Evolutionary conservation across 1,140 invertebrate genomes (phyloP), one percentile per base, ranked within the genome.

Genomic region (Physella acuta): DNA sequence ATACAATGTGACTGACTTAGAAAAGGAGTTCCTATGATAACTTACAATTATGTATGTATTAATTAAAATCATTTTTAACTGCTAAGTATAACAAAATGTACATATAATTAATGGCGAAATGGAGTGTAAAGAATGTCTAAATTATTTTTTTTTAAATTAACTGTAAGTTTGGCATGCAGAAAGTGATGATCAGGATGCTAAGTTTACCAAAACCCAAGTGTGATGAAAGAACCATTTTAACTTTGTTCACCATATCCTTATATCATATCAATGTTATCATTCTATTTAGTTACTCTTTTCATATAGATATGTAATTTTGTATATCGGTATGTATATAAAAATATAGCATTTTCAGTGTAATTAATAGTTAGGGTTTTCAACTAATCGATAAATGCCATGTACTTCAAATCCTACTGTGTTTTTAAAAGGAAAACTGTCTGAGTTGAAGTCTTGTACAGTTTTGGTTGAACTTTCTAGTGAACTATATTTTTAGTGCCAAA

Each of bases 21-120:
- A 75, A 28, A 65, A 69, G 24, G 70, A 75, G 55, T 73, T 74
- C 64, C 37, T 71, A 24, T 55, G 49, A 24, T 63, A 60, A 66
- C 37, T 31, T 16, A 24, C 31, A 37, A 63, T 44, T 63, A 34
- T 26, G 16, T 56, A 14, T 8, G 8, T 28, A 11, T n/a, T 11
- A 8, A 8, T 16, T 14, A 34, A 14, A 11, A 60, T 5, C 20
- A 5, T 3, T 44, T 39, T 37, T 37, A 14, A 26, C 3, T 3
- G 20, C 14, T 39, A 20, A n/a, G 20, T 17, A 16, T 44, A 4
- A 31, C 24, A 14, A 17, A 37, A 62, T 28, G 11, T 30, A 26
- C 11, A 31, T 5, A 16, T 5, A n/a, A 28, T 49, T 51, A 11
- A 33, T 4, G 51, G 30, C 16, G 8, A 14, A 3, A 65, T 31